phyloP scores from a whole-genome alignment of 2,888 invertebrate genomes.

The Cheilosia vulpina region DNA sequence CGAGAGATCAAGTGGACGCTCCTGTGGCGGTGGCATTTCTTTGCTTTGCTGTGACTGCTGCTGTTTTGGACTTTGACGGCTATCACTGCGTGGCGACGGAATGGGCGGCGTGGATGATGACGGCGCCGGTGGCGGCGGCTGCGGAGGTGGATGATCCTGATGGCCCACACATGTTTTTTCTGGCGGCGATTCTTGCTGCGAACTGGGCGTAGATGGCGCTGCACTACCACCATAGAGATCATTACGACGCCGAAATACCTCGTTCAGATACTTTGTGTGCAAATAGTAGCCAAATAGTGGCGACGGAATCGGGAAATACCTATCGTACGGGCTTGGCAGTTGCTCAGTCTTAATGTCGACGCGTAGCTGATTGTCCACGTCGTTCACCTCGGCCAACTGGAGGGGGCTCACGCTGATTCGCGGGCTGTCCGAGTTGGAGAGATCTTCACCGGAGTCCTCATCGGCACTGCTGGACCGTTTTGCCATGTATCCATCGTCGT shows the following conservation, averaged over 20 bases:
- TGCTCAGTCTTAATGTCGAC: constrained; percentile 83
- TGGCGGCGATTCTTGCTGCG: constrained; percentile 80
- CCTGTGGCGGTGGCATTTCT: constrained; percentile 87
- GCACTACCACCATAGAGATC: constrained; percentile 85
- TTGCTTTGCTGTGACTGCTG: constrained; percentile 62
- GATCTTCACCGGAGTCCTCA: constrained; percentile 79
- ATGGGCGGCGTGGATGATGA: constrained; percentile 67
- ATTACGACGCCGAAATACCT: constrained; percentile 86
- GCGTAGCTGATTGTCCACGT: constrained; percentile 81
- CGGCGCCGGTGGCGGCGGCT: constrained; percentile 47
- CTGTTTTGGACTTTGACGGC: constrained; percentile 72
- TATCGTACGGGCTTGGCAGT: constrained; percentile 82
- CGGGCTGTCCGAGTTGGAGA: constrained; percentile 79
- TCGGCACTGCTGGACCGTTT: constrained; percentile 79
- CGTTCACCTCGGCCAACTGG: constrained; percentile 77
- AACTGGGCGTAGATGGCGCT: constrained; percentile 80
- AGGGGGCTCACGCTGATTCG: constrained; percentile 82
- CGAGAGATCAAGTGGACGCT: constrained; percentile 93
- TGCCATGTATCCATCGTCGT: constrained; percentile 68
- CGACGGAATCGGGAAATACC: constrained; percentile 83
- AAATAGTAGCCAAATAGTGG: constrained; percentile 86
- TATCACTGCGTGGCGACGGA: constrained; percentile 65
- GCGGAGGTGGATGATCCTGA: constrained; percentile 76
- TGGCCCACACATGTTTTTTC: constrained; percentile 78
- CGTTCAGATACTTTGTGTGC: constrained; percentile 87